A percentile compares a stretch with the other conserved stretches of the same genome.
These are phyloP conservation scores for Pan paniscus DNA, from an alignment of 2,113 vertebrate genomes.

Conservation along the genomic window DNA sequence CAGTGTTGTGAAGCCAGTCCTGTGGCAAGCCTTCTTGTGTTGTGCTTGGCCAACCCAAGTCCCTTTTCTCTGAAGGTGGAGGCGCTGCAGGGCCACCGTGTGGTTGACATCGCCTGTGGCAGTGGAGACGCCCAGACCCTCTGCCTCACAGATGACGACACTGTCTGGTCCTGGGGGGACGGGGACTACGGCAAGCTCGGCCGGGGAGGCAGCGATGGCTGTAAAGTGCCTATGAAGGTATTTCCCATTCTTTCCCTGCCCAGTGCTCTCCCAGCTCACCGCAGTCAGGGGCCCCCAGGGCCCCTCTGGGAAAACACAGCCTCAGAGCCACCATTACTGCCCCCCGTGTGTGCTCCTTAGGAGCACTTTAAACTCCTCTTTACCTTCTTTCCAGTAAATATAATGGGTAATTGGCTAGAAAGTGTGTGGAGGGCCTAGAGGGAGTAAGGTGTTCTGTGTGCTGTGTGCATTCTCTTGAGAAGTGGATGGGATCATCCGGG, in stretches of 20 bases:
- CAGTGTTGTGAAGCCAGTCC: no score
- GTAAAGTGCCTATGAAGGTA: conserved; percentile 99
- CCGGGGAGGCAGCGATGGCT: conserved; percentile 97
- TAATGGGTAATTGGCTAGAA: not conserved
- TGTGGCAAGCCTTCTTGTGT: not conserved
- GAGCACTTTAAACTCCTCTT: no score
- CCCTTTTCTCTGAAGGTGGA: conserved; percentile 89
- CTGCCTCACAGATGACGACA: conserved; percentile 97
- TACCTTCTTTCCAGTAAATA: not conserved
- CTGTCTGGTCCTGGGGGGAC: conserved; percentile 99
- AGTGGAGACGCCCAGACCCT: conserved; percentile 97
- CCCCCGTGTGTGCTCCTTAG: no score
- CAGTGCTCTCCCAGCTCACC: not conserved
- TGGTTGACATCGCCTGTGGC: conserved; percentile 97
- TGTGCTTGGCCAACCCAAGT: not conserved
- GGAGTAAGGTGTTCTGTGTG: not conserved
- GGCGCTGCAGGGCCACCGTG: conserved; percentile 95
- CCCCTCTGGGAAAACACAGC: no score
- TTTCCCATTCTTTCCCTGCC: not conserved
- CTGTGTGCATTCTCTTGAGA: not conserved
- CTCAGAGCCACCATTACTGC: not conserved
- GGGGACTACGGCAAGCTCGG: conserved; percentile 98
- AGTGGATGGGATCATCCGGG: not conserved
- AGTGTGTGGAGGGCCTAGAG: not conserved
- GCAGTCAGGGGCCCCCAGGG: no score